phyloP scores from a whole-genome alignment of 2,888 invertebrate species.

The Spilarctia lutea region DNA sequence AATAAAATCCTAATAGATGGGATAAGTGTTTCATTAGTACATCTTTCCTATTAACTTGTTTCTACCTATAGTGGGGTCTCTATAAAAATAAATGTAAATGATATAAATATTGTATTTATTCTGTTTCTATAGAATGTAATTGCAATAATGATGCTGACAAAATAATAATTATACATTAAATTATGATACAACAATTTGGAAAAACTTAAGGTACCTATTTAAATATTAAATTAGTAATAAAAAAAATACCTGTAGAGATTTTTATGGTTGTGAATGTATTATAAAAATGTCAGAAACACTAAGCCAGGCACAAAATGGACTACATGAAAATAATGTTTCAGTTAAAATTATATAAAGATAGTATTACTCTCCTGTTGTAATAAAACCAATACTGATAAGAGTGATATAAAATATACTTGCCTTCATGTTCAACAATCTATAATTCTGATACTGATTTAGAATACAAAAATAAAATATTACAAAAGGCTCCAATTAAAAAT shows the following conservation, averaged over 20 bases:
- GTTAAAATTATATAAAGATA: constrained; percentile 36
- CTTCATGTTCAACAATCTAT: constrained; percentile 76
- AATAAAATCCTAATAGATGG: constrained; percentile 50
- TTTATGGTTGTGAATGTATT: constrained; percentile 40
- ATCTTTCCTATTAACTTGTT: not conserved
- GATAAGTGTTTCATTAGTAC: constrained; percentile 40
- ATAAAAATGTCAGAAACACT: constrained; percentile 49
- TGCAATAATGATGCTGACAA: constrained; percentile 74
- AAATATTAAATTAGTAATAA: constrained; percentile 46
- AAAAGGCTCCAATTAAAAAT: constrained; percentile 68
- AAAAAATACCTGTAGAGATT: constrained; percentile 44
- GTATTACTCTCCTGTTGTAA: constrained; percentile 48
- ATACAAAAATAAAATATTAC: constrained; percentile 67
- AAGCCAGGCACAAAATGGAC: constrained; percentile 50
- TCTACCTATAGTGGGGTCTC: constrained; percentile 13
- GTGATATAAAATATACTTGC: constrained; percentile 71
- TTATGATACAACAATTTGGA: constrained; percentile 69
- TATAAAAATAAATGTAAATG: constrained; percentile 57
- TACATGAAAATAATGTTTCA: constrained; percentile 44
- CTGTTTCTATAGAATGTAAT: constrained; percentile 76
- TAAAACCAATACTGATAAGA: constrained; percentile 51
- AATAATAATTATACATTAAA: constrained; percentile 64
- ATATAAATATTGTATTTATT: constrained; percentile 80
- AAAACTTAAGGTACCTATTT: constrained; percentile 59
- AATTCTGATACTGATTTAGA: constrained; percentile 73